Conservation (phyloP, 2,888 invertebrate genomes). For the Apamea anceps region DNA sequence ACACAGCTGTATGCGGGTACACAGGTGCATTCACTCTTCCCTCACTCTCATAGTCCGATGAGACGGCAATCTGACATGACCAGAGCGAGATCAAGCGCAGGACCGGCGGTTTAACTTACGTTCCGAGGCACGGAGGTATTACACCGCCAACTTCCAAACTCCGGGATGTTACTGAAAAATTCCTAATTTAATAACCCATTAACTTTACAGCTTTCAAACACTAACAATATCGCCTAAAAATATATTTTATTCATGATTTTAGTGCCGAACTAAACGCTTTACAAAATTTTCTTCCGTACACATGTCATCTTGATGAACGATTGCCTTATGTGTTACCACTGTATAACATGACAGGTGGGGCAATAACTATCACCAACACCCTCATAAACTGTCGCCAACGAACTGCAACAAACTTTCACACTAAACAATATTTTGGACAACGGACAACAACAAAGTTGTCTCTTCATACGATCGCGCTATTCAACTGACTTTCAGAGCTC, state of each 20-base stretch:
- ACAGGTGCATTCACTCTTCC: too few relatives aligned
- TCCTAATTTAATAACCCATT: too few relatives aligned
- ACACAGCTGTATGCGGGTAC: too few relatives aligned
- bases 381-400: slow-evolving; percentile 39
- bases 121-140: too few relatives aligned
- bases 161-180: too few relatives aligned
- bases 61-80: too few relatives aligned
- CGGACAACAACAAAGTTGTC: slow-evolving; percentile 36
- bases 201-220: not conserved
- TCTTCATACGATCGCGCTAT: slow-evolving; percentile 26
- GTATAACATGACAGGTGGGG: slow-evolving; percentile 26
- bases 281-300: slow-evolving; percentile 2
- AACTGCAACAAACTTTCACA: slow-evolving; percentile 41
- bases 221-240: not conserved
- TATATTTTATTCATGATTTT: not conserved
- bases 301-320: slow-evolving; percentile 32
- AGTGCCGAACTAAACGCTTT: not conserved
- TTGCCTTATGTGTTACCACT: slow-evolving; percentile 19
- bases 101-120: too few relatives aligned
- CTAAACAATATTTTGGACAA: slow-evolving; percentile 54
- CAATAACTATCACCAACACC: slow-evolving; percentile 36
- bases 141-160: too few relatives aligned
- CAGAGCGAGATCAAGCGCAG: too few relatives aligned
- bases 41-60: too few relatives aligned
- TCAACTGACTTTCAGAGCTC: slow-evolving; percentile 35